Base-by-base conservation (phyloP, 2,113 vertebrate species). In the Anseranas semipalmata region DNA sequence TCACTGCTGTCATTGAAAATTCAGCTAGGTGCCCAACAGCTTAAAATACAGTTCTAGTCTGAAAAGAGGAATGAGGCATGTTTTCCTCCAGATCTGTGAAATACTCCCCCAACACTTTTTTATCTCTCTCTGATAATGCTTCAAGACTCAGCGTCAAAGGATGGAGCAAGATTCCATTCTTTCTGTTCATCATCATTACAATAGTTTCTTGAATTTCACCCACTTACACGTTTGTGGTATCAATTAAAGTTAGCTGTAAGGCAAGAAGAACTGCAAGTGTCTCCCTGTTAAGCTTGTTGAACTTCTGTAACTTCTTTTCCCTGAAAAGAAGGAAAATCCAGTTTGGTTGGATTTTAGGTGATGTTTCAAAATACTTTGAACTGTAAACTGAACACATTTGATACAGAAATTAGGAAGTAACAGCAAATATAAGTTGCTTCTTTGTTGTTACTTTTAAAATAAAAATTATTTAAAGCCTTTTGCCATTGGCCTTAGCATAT, bases 1-100 rank as follows among this genome's bases (percentile, higher is more conserved):
- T 90, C 35, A 70, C 8, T 87, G 30, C 66, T 93, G 21, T 78
- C 18, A 35, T 60, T 35, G 88, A 92, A 88, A 79, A 70, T 83
- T 73, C 14, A 37, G 10, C 33, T 85, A 39, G 4, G 13, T 79
- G 22, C 59, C 11, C 53, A 77, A 62, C 10, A 84, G 39, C 30
- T 79, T 77, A 43, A 85, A 92, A 59, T 24, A 35, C 60, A 74
- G 68, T 76, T 67, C 24, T 37, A 33, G 6, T 62, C 60, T 81
- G 28, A 55, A 84, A 74, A 56, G n/a, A 87, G 8, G 18, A 41
- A 41, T 20, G 12, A 89, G 24, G 20, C 12, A 39, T 52, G 2
- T 76, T 72, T 83, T 80, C 22, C 89, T 85, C 32, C 30, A 59
- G 28, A 25, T 71, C 27, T 71, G 28, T 81, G 70, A 78, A 78